phyloP scores from a whole-genome alignment of 2,888 invertebrate species.

The Eremobia ochroleuca region DNA sequence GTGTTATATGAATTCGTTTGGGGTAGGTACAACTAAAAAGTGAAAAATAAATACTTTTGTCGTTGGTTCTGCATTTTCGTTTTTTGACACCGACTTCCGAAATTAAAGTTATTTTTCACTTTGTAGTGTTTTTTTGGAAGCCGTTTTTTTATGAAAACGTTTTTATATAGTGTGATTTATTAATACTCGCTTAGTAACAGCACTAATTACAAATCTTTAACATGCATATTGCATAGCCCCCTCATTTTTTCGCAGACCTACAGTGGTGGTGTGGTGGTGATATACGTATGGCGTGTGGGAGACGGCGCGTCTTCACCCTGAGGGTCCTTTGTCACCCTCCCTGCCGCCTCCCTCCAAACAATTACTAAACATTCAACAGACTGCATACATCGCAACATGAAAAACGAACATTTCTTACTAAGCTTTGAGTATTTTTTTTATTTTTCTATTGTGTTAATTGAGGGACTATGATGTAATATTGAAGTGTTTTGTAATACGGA shows the following conservation, averaged over 20 bases:
- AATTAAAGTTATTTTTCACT: no score
- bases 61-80: no score
- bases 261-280: slow-evolving; percentile 50
- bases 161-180: no score
- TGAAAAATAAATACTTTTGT: no score
- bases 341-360: slow-evolving; percentile 76
- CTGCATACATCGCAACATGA: slow-evolving; percentile 59
- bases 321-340: slow-evolving; percentile 86
- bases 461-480: slow-evolving; percentile 22
- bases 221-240: slow-evolving; percentile 24
- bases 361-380: slow-evolving; percentile 78
- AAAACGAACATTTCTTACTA: slow-evolving; percentile 50
- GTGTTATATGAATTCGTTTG: no score
- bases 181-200: neutral
- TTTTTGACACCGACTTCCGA: no score
- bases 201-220: slow-evolving; percentile 14
- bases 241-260: slow-evolving; percentile 48
- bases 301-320: slow-evolving; percentile 73
- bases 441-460: slow-evolving; percentile 51
- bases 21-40: no score
- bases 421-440: slow-evolving; percentile 52
- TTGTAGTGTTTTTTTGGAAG: no score
- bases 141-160: no score
- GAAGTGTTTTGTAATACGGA: neutral
- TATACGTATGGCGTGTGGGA: slow-evolving; percentile 59